Evolutionary conservation across 2,888 invertebrate genomes (phyloP), one percentile per base, ranked within the genome.

Genomic region (Crossocerus cetratus): DNA sequence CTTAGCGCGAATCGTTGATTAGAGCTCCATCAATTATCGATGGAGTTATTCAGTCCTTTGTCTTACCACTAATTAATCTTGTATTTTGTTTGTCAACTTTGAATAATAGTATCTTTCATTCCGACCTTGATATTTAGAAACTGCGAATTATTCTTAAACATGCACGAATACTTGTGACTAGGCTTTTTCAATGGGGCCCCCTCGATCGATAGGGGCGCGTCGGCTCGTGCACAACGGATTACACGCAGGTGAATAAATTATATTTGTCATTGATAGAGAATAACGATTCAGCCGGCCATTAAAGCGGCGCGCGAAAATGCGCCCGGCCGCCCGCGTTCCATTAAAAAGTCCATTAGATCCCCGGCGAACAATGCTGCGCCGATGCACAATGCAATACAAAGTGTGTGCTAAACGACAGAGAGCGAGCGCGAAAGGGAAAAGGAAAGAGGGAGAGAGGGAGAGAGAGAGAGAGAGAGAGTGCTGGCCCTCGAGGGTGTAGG

Each of bases 191-290:
- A 32, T 32, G 32, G 11, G 32, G 8, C 4, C 23, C 23, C 8
- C 23, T 45, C n/a, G 23, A 71, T 72, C 63, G 64, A 72, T 72
- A 71, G 64, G 71, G 71, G 64, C 60, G 63, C 56, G 54, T 59
- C 32, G 32, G 32, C 22, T 13, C 63, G 55, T 22, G 59, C 63
- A 63, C 54, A 70, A 63, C 45, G 49, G 64, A 71, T 72, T 64
- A 57, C 72, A 32, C 21, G 32, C 32, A 32, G 32, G 45, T 60
- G 72, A 72, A 72, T 72, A 72, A 72, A 71, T 71, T 65, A 71
- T 64, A 2, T 20, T 0, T 18, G 2, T 20, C 16, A 14, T 20
- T 45, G 68, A 64, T 21, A 22, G 49, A 13, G 44, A 49, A 56
- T 16, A 16, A 23, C 60, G 55, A 66, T 66, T 66, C 42, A 54